Conservation (phyloP, 2,888 invertebrate genomes). For the Matsumyia berberina region DNA sequence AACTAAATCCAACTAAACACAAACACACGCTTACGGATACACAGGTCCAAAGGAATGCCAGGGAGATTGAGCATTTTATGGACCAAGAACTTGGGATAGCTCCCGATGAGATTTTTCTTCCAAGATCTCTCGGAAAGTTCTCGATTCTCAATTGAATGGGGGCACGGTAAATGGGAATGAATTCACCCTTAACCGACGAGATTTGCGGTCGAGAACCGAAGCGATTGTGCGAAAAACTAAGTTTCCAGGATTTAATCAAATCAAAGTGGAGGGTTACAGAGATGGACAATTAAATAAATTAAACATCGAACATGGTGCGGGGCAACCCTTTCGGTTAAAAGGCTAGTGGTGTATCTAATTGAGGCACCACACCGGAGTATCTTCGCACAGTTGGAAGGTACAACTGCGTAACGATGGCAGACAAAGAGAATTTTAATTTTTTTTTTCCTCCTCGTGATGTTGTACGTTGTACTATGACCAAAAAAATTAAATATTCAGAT, state of each 20-base stretch:
- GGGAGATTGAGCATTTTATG: constrained; percentile 70
- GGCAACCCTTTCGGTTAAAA: neutral
- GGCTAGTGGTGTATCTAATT: constrained; percentile 43
- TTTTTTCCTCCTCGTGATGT: constrained; percentile 7
- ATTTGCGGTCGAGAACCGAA: constrained; percentile 56
- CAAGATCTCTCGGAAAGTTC: constrained; percentile 49
- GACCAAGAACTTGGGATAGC: constrained; percentile 72
- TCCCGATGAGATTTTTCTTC: constrained; percentile 58
- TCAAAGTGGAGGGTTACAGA: constrained; percentile 9
- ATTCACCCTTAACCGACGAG: constrained; percentile 53
- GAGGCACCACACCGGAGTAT: constrained; percentile 38
- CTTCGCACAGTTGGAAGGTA: too few species aligned
- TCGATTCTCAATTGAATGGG: constrained; percentile 46
- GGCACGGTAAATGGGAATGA: constrained; percentile 30
- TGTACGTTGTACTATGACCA: constrained; percentile 42
- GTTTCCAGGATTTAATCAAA: constrained; percentile 57
- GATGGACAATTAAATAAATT: constrained; percentile 49
- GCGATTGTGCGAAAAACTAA: constrained; percentile 33
- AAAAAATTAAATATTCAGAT: constrained; percentile 71
- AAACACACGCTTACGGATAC: constrained; percentile 28
- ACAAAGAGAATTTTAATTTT: constrained; percentile 8
- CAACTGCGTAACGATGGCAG: constrained; percentile 44
- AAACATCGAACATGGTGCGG: constrained; percentile 9
- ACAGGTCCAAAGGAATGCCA: constrained; percentile 29
- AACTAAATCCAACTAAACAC: constrained; percentile 14